Evolutionary conservation across 1,140 invertebrate genomes (phyloP).

Genomic region (Ceratosolen solmsi): DNA sequence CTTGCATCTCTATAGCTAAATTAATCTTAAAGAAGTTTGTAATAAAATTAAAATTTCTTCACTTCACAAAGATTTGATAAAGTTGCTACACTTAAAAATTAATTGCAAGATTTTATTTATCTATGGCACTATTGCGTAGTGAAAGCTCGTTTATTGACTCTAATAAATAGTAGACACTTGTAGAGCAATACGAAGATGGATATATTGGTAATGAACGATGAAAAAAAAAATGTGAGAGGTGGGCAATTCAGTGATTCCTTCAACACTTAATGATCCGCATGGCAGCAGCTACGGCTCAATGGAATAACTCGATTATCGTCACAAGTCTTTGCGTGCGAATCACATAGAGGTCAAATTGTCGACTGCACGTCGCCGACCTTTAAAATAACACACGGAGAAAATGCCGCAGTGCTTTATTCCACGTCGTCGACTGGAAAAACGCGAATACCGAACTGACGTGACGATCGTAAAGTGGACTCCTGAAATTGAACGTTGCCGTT

Average conservation of each 20-base stretch:
- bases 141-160: too few species aligned
- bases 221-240: not conserved
- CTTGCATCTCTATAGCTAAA: too few species aligned
- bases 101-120: too few species aligned
- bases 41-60: too few species aligned
- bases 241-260: not conserved
- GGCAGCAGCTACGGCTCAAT: not conserved
- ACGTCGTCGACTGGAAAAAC: not conserved
- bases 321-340: not conserved
- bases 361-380: constrained; percentile 2
- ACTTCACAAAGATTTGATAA: too few species aligned
- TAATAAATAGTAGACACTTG: too few species aligned
- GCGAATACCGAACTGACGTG: not conserved
- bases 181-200: too few species aligned
- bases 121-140: too few species aligned
- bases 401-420: not conserved
- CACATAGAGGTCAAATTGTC: constrained; percentile 33
- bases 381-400: not conserved
- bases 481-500: not conserved
- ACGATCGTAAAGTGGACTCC: not conserved
- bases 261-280: not conserved
- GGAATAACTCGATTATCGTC: constrained; percentile 39
- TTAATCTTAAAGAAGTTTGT: too few species aligned
- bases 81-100: too few species aligned
- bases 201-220: not conserved